Percentiles rank a stretch among this genome's conserved stretches.
Conservation (phyloP, 2,888 invertebrate species). For the Drosophila rellima region DNA sequence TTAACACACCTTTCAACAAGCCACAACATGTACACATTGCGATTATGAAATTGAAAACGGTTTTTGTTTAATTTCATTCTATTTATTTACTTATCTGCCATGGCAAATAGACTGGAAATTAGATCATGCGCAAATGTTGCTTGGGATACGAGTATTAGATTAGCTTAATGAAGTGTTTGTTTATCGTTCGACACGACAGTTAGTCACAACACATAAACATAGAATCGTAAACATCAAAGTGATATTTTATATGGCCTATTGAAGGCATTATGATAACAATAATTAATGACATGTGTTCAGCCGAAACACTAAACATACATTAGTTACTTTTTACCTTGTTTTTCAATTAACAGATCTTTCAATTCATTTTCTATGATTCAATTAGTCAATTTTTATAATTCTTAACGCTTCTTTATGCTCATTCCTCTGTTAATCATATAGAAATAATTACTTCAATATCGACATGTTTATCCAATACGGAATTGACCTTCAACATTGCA, state of each 20-base stretch:
- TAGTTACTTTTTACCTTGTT: not conserved
- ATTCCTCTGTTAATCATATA: not conserved
- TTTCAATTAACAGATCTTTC: not conserved
- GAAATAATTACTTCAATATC: not conserved
- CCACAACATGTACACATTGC: conserved; percentile 34
- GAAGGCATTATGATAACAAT: conserved; percentile 10
- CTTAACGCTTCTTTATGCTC: not conserved
- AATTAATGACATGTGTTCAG: not conserved
- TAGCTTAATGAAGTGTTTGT: conserved; percentile 25
- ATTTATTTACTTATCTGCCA: conserved; percentile 54
- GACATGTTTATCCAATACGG: conserved; percentile 27
- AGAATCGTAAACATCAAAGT: conserved; percentile 6
- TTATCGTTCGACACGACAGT: conserved; percentile 15
- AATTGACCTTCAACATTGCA: conserved; percentile 46
- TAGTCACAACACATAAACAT: conserved; percentile 10
- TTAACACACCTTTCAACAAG: conserved; percentile 40
- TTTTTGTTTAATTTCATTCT: conserved; percentile 58
- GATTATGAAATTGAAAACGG: conserved; percentile 66
- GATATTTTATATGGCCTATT: conserved; percentile 22
- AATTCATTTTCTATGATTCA: not conserved
- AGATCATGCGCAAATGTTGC: conserved; percentile 42
- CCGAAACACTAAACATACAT: not conserved
- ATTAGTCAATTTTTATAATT: not conserved
- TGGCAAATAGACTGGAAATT: conserved; percentile 35
- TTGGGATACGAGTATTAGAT: conserved; percentile 15